Conservation (phyloP, 1,140 invertebrate genomes). For the Fopius arisanus region DNA sequence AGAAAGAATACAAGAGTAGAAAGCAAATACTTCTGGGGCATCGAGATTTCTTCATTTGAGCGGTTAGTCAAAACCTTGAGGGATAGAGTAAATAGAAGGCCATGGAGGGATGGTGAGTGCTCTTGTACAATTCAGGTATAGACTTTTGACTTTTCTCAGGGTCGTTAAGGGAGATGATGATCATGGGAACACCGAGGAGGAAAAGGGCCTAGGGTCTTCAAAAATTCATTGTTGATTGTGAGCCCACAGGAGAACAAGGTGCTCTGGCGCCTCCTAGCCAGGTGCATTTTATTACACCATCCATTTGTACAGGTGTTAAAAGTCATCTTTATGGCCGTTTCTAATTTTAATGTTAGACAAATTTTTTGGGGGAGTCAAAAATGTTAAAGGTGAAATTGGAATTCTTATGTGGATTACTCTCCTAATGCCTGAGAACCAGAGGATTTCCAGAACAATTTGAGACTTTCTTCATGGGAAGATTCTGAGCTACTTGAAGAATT, state of each 20-base stretch:
- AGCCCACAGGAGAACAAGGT: constrained; percentile 12
- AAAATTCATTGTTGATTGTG: constrained; percentile 20
- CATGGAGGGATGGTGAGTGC: background rate
- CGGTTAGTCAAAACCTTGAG: background rate
- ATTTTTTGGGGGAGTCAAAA: background rate
- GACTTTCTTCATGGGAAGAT: no score
- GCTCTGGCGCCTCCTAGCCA: background rate
- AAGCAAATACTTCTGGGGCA: background rate
- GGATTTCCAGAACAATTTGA: no score
- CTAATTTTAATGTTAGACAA: background rate
- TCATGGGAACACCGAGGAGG: background rate
- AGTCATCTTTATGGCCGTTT: constrained; percentile 14
- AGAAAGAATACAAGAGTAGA: background rate
- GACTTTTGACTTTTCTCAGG: constrained; percentile 2
- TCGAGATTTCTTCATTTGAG: background rate
- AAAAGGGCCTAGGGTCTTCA: background rate
- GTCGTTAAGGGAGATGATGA: background rate
- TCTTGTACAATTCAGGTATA: background rate
- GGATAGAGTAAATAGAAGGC: background rate
- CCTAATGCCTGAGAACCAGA: background rate
- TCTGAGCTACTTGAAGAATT: no score
- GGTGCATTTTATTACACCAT: constrained; percentile 16
- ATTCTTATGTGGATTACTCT: background rate
- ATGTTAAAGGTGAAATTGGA: background rate
- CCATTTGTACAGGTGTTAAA: constrained; percentile 25